A percentile compares a stretch with the other conserved stretches of the same genome.
These are phyloP conservation scores for Phalacrocorax carbo DNA, from an alignment of 2,113 vertebrate genomes.

Conservation along the genomic window DNA sequence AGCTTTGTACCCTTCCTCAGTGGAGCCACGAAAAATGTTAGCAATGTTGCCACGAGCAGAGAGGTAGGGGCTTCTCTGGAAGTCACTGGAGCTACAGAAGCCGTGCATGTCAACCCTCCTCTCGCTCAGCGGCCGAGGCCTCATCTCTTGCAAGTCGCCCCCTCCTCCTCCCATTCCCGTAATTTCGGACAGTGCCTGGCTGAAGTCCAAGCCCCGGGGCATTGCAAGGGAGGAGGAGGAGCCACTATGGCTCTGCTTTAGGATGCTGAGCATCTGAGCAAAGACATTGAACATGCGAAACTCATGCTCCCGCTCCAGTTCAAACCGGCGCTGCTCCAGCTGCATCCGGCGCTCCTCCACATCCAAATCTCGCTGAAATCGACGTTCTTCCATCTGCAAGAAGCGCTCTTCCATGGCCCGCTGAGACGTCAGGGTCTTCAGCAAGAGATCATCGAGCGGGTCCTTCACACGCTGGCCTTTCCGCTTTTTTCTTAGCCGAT, in stretches of 20 bases:
- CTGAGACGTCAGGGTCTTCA: slow-evolving; percentile 79
- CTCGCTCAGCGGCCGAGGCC: background rate
- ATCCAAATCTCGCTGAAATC: slow-evolving; percentile 74
- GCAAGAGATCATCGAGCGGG: slow-evolving; percentile 71
- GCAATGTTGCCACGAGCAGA: slow-evolving; percentile 82
- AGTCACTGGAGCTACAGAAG: background rate
- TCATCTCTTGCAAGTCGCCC: background rate
- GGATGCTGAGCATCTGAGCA: slow-evolving; percentile 68
- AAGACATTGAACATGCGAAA: slow-evolving; percentile 81
- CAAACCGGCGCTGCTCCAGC: slow-evolving; percentile 78
- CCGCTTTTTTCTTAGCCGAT: slow-evolving; percentile 48
- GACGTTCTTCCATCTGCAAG: slow-evolving; percentile 75
- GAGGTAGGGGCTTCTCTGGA: slow-evolving; percentile 73
- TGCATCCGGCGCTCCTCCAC: slow-evolving; percentile 81
- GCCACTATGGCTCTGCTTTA: slow-evolving; percentile 34
- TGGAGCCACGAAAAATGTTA: slow-evolving; percentile 61
- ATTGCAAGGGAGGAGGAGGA: background rate
- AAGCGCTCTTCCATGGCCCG: slow-evolving; percentile 80
- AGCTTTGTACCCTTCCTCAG: slow-evolving; percentile 77
- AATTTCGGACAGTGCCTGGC: background rate
- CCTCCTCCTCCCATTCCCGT: background rate
- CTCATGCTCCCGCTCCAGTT: slow-evolving; percentile 81
- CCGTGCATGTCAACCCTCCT: background rate
- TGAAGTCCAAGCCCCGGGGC: slow-evolving; percentile 57
- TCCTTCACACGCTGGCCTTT: slow-evolving; percentile 52